These are phyloP conservation scores for Ditula angustiorana DNA, from an alignment of 2,888 invertebrate genomes.

Conservation along the genomic window DNA sequence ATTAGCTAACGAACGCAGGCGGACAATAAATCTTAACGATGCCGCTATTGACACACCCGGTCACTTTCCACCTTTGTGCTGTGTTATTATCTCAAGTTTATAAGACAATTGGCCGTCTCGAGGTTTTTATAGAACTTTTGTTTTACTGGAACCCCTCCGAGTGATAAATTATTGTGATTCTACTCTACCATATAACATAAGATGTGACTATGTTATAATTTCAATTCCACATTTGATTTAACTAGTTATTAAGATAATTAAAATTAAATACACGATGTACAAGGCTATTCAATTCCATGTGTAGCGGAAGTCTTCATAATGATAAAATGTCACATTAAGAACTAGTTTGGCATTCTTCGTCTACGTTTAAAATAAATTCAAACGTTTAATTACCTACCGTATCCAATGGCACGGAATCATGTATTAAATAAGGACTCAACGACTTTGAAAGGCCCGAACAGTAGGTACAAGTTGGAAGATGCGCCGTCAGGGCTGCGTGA, in stretches of 20 bases:
- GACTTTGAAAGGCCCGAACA: too few species aligned
- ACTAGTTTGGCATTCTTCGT: slow-evolving; percentile 20
- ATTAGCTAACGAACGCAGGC: slow-evolving; percentile 65
- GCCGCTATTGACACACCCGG: slow-evolving; percentile 39
- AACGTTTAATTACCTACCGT: background rate
- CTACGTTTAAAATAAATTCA: slow-evolving; percentile 5
- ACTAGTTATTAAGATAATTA: too few species aligned
- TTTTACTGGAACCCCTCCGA: background rate
- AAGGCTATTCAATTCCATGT: background rate
- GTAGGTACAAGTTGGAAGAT: slow-evolving; percentile 5
- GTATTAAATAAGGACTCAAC: too few species aligned
- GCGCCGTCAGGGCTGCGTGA: slow-evolving; percentile 25
- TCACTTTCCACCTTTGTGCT: slow-evolving; percentile 34
- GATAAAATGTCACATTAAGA: slow-evolving; percentile 7
- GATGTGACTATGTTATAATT: background rate
- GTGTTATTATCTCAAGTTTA: too few species aligned
- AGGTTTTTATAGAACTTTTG: background rate
- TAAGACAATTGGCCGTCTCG: too few species aligned
- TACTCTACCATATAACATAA: background rate
- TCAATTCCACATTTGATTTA: background rate
- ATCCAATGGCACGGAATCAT: background rate
- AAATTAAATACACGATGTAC: background rate
- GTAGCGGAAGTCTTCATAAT: slow-evolving; percentile 4
- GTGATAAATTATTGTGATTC: background rate
- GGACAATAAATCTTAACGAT: slow-evolving; percentile 37